Evolutionary conservation across 2,888 invertebrate genomes (phyloP).

Genomic region (Leucoptera coffeella): DNA sequence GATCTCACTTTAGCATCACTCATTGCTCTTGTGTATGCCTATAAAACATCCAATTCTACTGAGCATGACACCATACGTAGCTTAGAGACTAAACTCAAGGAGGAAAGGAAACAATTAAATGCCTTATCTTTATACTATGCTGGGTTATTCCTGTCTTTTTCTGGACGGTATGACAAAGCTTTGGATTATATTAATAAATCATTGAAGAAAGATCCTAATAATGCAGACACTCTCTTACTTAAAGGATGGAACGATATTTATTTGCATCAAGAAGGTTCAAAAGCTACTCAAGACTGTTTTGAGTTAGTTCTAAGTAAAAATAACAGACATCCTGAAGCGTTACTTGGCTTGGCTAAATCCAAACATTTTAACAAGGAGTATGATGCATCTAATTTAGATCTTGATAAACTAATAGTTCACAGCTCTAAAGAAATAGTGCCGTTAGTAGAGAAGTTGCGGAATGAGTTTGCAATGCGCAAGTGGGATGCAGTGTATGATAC

Average conservation of each 20-base stretch:
- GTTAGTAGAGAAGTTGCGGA: conserved; percentile 81
- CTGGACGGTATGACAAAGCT: conserved; percentile 72
- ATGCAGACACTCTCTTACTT: conserved; percentile 57
- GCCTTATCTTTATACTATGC: conserved; percentile 67
- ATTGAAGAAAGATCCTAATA: conserved; percentile 60
- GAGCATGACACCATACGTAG: conserved; percentile 67
- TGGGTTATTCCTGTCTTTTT: conserved; percentile 66
- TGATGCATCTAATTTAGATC: conserved; percentile 65
- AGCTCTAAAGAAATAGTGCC: conserved; percentile 73
- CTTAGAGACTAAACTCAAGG: conserved; percentile 71
- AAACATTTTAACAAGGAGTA: conserved; percentile 67
- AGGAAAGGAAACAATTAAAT: conserved; percentile 65
- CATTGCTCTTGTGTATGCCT: conserved; percentile 69
- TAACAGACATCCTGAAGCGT: conserved; percentile 65
- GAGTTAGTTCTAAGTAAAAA: conserved; percentile 60
- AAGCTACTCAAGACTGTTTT: conserved; percentile 58
- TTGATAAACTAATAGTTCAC: conserved; percentile 76
- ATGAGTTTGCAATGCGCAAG: conserved; percentile 76
- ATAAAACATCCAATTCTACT: conserved; percentile 56
- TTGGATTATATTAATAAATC: conserved; percentile 76
- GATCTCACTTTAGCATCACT: conserved; percentile 69
- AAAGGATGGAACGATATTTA: conserved; percentile 80
- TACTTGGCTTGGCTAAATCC: conserved; percentile 72
- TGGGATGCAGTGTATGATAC: conserved; percentile 87
- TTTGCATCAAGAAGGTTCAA: conserved; percentile 33